These are phyloP conservation scores for Phainopepla nitens DNA, from an alignment of 2,113 vertebrate species.

Conservation along the genomic window DNA sequence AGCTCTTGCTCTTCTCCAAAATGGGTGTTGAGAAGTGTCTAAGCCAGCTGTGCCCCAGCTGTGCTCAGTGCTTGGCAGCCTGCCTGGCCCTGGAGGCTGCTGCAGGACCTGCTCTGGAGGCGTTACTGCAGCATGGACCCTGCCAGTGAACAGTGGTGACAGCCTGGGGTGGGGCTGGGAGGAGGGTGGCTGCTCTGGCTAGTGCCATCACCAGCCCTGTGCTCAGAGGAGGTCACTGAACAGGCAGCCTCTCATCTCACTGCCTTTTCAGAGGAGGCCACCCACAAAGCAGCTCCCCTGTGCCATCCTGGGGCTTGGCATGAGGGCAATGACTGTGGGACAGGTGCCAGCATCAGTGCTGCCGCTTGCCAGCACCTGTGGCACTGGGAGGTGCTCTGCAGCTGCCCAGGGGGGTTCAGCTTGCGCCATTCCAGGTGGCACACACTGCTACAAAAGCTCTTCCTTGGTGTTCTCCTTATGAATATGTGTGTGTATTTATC, in stretches of 20 bases:
- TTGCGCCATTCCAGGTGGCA: fast-evolving
- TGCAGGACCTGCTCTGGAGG: background rate
- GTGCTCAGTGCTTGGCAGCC: background rate
- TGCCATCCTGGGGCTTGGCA: background rate
- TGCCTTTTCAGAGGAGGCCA: background rate
- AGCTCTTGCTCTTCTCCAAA: background rate
- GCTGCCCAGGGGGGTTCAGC: background rate
- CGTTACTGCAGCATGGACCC: fast-evolving
- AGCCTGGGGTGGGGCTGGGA: background rate
- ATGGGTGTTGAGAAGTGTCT: background rate
- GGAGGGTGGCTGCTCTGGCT: background rate
- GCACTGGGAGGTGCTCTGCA: background rate
- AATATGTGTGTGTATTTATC: no score
- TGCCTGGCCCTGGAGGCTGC: background rate
- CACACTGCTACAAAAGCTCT: background rate
- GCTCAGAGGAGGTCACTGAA: background rate
- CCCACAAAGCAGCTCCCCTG: fast-evolving
- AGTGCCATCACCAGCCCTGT: background rate
- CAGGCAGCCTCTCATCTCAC: background rate
- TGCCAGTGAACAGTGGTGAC: fast-evolving
- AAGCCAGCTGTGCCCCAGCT: background rate
- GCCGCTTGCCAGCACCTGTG: background rate
- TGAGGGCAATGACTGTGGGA: fast-evolving
- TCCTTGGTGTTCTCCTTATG: background rate
- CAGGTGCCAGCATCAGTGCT: fast-evolving